Evolutionary conservation across 2,888 invertebrate species (phyloP), one percentile per base, ranked within the genome.

Genomic region (Uloborus plumipes): DNA sequence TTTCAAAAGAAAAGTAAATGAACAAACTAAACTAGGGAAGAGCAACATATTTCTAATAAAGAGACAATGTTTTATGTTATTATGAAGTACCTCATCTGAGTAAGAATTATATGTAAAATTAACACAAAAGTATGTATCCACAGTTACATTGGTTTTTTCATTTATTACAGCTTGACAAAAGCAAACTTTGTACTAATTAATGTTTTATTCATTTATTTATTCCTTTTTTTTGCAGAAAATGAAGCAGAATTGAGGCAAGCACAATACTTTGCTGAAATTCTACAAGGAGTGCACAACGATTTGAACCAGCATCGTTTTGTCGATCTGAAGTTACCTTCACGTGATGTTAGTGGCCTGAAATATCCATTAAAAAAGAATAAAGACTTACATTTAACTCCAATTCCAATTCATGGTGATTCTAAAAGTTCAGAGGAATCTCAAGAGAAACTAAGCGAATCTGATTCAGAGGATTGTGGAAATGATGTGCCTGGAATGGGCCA

Each of bases 161-260:
- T n/a, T 4, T 20, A 20, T 14, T 59, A 20, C 13, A n/a, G 14
- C 18, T 20, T 59, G 59, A 20, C 14, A 20, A 20, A 26, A 26
- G 26, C 4, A 26, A 26, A 26, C 26, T 59, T 59, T 59, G 14
- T 59, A 20, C 22, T 59, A 11, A 26, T 16, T 22, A 11, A 61
- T 16, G 14, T 59, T 15, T 20, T 20, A 22, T 14, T 59, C 20
- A 11, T 59, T 59, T 20, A 18, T 18, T 22, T 16, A 26, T 61
- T 11, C 26, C 13, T 13, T 61, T 61, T 18, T 39, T 65, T 49
- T 49, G 16, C 51, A 66, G 66, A 31, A 65, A 66, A 71, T 14
- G 72, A 71, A 59, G 71, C 71, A 49, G 78, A 78, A 39, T 51
- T 78, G 47, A 71, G 78, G 31, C 77, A 69, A 77, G 62, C 78